phyloP scores from a whole-genome alignment of 2,888 invertebrate genomes.

The Cactoblastis cactorum region DNA sequence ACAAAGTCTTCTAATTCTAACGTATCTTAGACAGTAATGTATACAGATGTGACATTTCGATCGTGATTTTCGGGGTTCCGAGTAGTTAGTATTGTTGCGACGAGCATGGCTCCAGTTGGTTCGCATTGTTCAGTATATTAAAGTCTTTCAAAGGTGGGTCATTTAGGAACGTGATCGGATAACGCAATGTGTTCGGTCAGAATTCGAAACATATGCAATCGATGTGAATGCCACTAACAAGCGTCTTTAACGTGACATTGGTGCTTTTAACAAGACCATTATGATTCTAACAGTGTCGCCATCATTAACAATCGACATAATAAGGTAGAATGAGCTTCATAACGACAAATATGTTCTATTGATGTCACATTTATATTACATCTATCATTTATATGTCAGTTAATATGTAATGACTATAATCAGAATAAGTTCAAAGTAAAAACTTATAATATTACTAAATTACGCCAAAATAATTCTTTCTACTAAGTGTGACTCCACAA shows the following conservation, averaged over 20 bases:
- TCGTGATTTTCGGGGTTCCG: constrained; percentile 27
- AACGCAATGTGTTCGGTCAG: constrained; percentile 54
- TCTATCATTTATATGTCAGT: neutral
- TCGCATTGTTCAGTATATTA: constrained; percentile 71
- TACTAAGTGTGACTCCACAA: neutral
- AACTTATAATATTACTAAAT: too few species aligned
- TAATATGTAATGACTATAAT: too few species aligned
- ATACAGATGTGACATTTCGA: constrained; percentile 14
- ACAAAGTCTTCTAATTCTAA: neutral
- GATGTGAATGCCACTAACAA: constrained; percentile 47
- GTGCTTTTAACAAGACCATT: constrained; percentile 23
- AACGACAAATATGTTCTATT: neutral
- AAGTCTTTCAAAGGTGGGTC: constrained; percentile 69
- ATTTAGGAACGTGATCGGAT: constrained; percentile 65
- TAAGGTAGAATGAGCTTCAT: constrained; percentile 3
- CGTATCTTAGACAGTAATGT: constrained; percentile 30
- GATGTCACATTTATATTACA: neutral
- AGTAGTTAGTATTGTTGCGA: constrained; percentile 30
- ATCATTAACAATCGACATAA: constrained; percentile 1
- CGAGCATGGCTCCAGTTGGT: constrained; percentile 46
- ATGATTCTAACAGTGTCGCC: constrained; percentile 12
- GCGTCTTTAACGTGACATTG: constrained; percentile 34
- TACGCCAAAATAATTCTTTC: neutral
- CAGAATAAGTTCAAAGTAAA: too few species aligned
- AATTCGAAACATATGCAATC: constrained; percentile 40